Base-by-base conservation (phyloP, 2,888 invertebrate species). In the Bombylius major region DNA sequence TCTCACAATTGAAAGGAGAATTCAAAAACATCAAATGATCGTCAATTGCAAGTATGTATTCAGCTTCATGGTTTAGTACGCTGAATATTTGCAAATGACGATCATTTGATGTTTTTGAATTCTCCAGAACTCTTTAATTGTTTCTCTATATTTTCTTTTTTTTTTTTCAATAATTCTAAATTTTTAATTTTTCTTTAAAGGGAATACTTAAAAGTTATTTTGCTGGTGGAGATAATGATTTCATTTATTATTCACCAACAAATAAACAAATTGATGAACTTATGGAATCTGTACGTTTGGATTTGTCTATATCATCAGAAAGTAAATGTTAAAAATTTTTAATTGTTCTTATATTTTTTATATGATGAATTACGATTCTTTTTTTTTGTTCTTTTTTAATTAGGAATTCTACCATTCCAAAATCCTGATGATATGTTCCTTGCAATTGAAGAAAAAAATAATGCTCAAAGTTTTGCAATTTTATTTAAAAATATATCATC, bases 401-500 rank as follows among this genome's bases (percentile, higher is more conserved):
- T 51, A 54, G 54, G 56, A 13, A 6, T 56, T 49, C 23, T 31
- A 6, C 45, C 62, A 5, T 65, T 65, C 54, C 60, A 56, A 32
- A 64, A 61, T 52, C 60, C 63, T 14, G 51, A 50, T 1, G 62
- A 64, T 36, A 67, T 70, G 69, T 60, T 64, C 39, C 7, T 59
- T 47, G 62, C 60, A 7, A 62, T 70, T 59, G 67, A 71, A 53
- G 64, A 65, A 34, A 62, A 63, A 4, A 67, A 68, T 47, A 61
- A 56, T 12, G 63, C 66, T 1, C 67, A 62, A 31, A 69, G 68
- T 39, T 70, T 70, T 58, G 67, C 65, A 3, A 64, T 71, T 5
- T 23, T 62, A 53, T 70, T 68, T 51, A 50, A 66, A 23, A 47
- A 62, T 9, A 58, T 66, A 46, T 63, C 67, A 48, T 36, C 9